These are phyloP conservation scores for Helostoma temminkii DNA, from an alignment of 2,797 vertebrate species.

Conservation along the genomic window DNA sequence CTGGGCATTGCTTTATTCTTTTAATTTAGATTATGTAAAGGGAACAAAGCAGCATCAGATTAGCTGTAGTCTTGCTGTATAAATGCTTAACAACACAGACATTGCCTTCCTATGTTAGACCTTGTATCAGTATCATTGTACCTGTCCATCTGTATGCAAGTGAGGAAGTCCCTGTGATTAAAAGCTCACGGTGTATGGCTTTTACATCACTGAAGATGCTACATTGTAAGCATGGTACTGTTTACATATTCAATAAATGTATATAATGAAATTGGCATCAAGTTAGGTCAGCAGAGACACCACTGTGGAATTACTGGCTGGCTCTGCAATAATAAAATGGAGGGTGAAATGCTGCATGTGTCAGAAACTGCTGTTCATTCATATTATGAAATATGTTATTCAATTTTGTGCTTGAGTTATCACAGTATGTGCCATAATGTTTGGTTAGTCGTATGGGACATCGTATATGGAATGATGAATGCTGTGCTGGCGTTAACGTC, in stretches of 20 bases:
- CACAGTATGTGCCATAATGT: conserved; percentile 48
- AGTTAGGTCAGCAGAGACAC: conserved; percentile 52
- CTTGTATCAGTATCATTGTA: conserved; percentile 22
- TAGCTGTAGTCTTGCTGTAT: conserved; percentile 19
- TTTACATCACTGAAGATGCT: conserved; percentile 42
- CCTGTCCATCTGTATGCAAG: conserved; percentile 19
- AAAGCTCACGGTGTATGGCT: conserved; percentile 29
- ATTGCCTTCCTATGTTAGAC: conserved; percentile 1
- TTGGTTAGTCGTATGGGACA: conserved; percentile 47
- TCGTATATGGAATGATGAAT: conserved; percentile 7
- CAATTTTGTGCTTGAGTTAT: conserved; percentile 56
- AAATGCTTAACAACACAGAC: conserved; percentile 14
- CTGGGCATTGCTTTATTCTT: conserved; percentile 36
- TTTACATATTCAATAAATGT: conserved; percentile 61
- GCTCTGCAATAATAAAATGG: conserved; percentile 50
- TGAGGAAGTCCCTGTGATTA: conserved; percentile 39
- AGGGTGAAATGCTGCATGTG: conserved; percentile 32
- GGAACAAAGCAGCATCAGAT: conserved; percentile 34
- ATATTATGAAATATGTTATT: conserved; percentile 61
- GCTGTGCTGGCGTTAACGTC: background rate
- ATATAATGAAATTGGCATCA: conserved; percentile 55
- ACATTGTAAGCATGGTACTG: conserved; percentile 19
- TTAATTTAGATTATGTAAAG: conserved; percentile 23
- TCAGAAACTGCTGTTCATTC: conserved; percentile 49
- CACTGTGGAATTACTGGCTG: conserved; percentile 40